A percentile compares a stretch with the other conserved stretches of the same genome.
phyloP scores from a whole-genome alignment of 1,140 invertebrate species.

The Helicoverpa armigera region DNA sequence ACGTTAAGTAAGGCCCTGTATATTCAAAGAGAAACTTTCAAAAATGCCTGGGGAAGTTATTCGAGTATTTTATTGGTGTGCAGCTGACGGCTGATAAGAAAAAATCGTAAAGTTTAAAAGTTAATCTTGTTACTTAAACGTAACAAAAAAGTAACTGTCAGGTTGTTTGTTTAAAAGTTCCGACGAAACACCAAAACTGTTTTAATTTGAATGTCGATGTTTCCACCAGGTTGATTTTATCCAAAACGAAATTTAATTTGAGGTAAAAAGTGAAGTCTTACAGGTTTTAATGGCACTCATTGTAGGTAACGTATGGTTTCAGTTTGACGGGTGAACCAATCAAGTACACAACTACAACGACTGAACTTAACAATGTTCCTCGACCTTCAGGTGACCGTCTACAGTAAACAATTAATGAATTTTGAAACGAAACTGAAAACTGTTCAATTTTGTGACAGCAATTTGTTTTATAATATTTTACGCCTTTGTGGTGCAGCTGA shows the following conservation, averaged over 20 bases:
- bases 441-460: too few species aligned
- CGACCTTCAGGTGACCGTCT: constrained; percentile 6
- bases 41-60: too few species aligned
- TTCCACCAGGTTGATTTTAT: neutral
- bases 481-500: too few species aligned
- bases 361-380: neutral
- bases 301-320: neutral
- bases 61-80: too few species aligned
- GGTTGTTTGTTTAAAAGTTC: too few species aligned
- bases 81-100: too few species aligned
- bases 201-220: neutral
- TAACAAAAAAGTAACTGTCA: neutral
- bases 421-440: too few species aligned
- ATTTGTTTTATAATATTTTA: too few species aligned
- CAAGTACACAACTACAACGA: neutral
- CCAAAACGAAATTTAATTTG: constrained; percentile 20
- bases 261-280: constrained; percentile 13
- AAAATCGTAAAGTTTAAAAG: neutral
- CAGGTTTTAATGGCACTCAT: neutral
- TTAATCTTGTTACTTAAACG: neutral
- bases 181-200: neutral
- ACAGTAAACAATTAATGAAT: neutral
- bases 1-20: too few species aligned
- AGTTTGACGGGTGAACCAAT: neutral
- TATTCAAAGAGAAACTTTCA: too few species aligned